Evolutionary conservation across 2,888 invertebrate species (phyloP).

Genomic region (Hyppa rectilinea): DNA sequence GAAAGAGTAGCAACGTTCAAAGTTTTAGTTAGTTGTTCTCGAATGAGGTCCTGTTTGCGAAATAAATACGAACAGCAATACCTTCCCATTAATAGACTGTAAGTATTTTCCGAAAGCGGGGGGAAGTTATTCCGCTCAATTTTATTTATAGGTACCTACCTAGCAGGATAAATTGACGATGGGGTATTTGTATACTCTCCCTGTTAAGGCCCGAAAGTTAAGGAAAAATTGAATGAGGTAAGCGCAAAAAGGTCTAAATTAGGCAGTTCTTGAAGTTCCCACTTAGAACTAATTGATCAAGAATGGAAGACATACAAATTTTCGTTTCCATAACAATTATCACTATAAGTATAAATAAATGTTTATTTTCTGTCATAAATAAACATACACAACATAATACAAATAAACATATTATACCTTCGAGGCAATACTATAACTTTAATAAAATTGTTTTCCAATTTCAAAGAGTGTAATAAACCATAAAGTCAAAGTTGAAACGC

Average conservation of each 20-base stretch:
- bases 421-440: neutral
- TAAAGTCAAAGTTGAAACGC: constrained; percentile 30
- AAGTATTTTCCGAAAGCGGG: neutral
- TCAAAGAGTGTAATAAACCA: constrained; percentile 15
- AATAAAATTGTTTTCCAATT: constrained; percentile 9
- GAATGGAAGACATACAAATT: neutral
- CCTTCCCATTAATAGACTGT: neutral
- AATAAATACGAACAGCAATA: constrained; percentile 8
- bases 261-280: neutral
- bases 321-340: neutral
- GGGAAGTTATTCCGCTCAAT: neutral
- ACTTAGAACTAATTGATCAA: neutral
- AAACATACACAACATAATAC: too few relatives aligned
- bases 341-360: too few relatives aligned
- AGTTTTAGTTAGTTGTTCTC: constrained; percentile 5
- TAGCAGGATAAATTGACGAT: neutral
- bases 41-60: neutral
- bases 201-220: neutral
- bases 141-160: constrained; percentile 3
- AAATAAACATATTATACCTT: too few relatives aligned
- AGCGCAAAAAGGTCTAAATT: constrained; percentile 13
- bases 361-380: too few relatives aligned
- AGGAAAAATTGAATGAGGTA: neutral
- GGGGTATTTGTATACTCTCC: neutral
- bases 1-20: constrained; percentile 13